Evolutionary conservation across 2,797 vertebrate genomes (phyloP).

Genomic region (Orientallactaga sibirica): DNA sequence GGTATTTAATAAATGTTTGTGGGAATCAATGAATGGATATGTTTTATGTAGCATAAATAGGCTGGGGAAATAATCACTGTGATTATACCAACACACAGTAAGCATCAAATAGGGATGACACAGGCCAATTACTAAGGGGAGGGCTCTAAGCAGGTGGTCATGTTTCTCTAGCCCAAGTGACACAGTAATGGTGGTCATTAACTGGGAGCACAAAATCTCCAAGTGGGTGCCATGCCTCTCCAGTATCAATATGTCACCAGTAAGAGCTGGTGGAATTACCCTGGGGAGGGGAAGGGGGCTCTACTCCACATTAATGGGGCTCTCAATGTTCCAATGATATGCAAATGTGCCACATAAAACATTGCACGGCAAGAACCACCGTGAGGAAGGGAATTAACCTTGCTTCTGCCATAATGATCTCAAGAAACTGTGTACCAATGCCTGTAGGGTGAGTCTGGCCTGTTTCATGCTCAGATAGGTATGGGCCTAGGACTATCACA

Average conservation of each 20-base stretch:
- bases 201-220: slow-evolving; percentile 70
- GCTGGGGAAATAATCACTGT: slow-evolving; percentile 67
- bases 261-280: slow-evolving; percentile 54
- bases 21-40: slow-evolving; percentile 52
- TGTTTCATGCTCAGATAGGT: slow-evolving; percentile 9
- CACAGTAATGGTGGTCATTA: slow-evolving; percentile 78
- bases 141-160: slow-evolving; percentile 61
- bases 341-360: slow-evolving; percentile 73
- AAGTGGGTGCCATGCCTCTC: slow-evolving; percentile 67
- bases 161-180: slow-evolving; percentile 74
- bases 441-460: slow-evolving; percentile 36
- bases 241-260: slow-evolving; percentile 64
- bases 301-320: slow-evolving; percentile 63
- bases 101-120: slow-evolving; percentile 67
- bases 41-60: slow-evolving; percentile 72
- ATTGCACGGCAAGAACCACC: slow-evolving; percentile 49
- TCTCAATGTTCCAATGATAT: slow-evolving; percentile 58
- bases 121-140: slow-evolving; percentile 69
- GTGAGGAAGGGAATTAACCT: slow-evolving; percentile 21
- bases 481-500: neutral
- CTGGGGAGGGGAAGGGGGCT: slow-evolving; percentile 61
- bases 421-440: slow-evolving; percentile 38
- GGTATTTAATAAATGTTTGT: slow-evolving; percentile 74
- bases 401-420: slow-evolving; percentile 48
- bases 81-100: slow-evolving; percentile 69